Evolutionary conservation across 1,140 invertebrate species (phyloP).

Genomic region (Leptoteleia sp.): DNA sequence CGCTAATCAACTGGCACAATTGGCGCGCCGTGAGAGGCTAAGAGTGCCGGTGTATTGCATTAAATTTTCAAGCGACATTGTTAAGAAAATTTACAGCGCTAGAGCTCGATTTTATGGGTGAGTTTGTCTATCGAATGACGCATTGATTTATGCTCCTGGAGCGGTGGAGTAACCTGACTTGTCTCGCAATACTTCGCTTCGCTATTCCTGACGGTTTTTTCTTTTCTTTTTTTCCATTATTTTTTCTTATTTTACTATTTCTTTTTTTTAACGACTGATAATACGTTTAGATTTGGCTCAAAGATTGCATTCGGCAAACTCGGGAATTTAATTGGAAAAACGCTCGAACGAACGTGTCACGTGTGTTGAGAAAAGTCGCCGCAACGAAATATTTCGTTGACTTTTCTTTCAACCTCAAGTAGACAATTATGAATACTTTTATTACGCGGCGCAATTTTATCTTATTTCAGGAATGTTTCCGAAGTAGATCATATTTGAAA

Average conservation of each 20-base stretch:
- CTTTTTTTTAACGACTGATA: constrained; percentile 25
- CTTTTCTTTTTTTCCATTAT: too few relatives aligned
- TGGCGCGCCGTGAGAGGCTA: constrained; percentile 20
- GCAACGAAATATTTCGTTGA: constrained; percentile 2
- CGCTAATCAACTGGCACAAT: constrained; percentile 37
- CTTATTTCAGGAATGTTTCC: not conserved
- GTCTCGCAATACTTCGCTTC: constrained; percentile 52
- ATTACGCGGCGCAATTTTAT: not conserved
- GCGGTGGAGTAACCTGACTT: constrained; percentile 49
- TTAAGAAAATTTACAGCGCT: constrained; percentile 60
- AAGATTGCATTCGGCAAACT: constrained; percentile 32
- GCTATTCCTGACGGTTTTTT: constrained; percentile 28
- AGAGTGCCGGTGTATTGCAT: constrained; percentile 23
- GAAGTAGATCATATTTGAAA: constrained; percentile 17
- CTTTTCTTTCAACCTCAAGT: not conserved
- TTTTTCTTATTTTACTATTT: too few relatives aligned
- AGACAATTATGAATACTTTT: constrained; percentile 16
- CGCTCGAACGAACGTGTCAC: constrained; percentile 5
- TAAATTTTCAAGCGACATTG: constrained; percentile 53
- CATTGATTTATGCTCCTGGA: constrained; percentile 53
- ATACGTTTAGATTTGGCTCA: constrained; percentile 35
- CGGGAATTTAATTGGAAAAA: constrained; percentile 28
- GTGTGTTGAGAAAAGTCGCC: not conserved
- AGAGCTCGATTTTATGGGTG: constrained; percentile 49
- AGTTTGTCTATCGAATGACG: constrained; percentile 63